Evolutionary conservation across 2,888 invertebrate genomes (phyloP), one percentile per base, ranked within the genome.

Genomic region (Saturnia pavonia): DNA sequence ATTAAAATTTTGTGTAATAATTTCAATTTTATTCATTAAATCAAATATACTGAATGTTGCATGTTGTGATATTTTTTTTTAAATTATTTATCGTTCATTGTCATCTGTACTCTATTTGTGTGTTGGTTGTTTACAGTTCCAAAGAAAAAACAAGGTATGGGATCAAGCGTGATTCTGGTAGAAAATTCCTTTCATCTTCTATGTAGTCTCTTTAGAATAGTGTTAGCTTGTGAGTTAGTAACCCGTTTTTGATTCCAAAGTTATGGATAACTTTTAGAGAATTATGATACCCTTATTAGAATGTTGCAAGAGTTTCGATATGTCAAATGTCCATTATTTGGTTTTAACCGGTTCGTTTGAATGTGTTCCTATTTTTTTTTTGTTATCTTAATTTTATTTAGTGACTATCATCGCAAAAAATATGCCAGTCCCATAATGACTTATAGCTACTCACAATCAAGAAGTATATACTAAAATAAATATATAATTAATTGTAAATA

Each of bases 41-140:
- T n/a, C 54, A 54, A 70, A 67, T 22, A 25, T 70, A 40, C 75
- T 83, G 90, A 84, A 89, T 88, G 87, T 88, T 89, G 92, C 92
- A 92, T 91, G 91, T 76, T 78, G 81, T 74, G 70, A 84, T 83
- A 84, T 74, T 78, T 22, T 7, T 19, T 48, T 72, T 73, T 73
- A 77, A 82, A 81, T 81, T 80, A 69, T 76, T 80, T 81, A 88
- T 87, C 85, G 83, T 80, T 78, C 89, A 88, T 88, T 84, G 82
- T 81, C 88, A 89, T 88, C 88, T 90, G 91, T 92, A 92, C 91
- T 93, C 87, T 91, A 92, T 91, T 89, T 93, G 86, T 92, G 88
- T 94, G 91, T 95, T 95, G 95, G 94, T 95, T 96, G 96, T 96
- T 96, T 96, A 96, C 96, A 96, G 96, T 96, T 95, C 95, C 96